Evolutionary conservation across 2,797 vertebrate species (phyloP).

Genomic region (Chloroceryle amazona): DNA sequence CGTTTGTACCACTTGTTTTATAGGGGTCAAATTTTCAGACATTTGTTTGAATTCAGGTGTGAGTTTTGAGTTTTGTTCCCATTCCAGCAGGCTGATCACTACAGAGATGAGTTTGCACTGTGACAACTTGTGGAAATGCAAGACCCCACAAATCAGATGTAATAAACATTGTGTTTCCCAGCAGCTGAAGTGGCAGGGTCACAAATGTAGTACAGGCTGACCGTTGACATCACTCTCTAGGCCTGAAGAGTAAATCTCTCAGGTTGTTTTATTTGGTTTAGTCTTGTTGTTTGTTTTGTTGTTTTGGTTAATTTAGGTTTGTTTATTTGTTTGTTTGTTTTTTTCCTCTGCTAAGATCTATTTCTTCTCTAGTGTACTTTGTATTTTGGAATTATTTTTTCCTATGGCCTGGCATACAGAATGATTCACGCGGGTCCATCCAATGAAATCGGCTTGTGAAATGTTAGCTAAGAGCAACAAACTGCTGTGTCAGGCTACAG

Average conservation of each 20-base stretch:
- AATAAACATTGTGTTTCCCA: neutral
- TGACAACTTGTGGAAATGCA: neutral
- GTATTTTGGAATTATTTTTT: neutral
- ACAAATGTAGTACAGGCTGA: neutral
- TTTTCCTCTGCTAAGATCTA: neutral
- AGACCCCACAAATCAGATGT: neutral
- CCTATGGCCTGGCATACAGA: neutral
- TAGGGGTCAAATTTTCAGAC: neutral
- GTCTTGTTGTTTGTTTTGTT: neutral
- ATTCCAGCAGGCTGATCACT: neutral
- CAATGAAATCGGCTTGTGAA: neutral
- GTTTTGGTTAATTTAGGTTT: too few relatives aligned
- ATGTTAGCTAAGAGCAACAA: neutral
- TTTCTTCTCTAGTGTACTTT: neutral
- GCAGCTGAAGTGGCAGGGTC: neutral
- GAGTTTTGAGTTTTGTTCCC: neutral
- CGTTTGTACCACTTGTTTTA: neutral
- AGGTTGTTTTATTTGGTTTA: neutral
- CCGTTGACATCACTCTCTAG: neutral
- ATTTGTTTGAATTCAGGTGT: neutral
- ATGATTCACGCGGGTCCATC: neutral
- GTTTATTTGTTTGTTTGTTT: too few relatives aligned
- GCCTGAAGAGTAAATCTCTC: neutral
- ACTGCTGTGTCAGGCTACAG: neutral
- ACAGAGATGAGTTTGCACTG: neutral